A percentile compares a stretch with the other conserved stretches of the same genome.
These are phyloP conservation scores for Sceloporus tristichus DNA, from an alignment of 2,113 vertebrate species.

Conservation along the genomic window DNA sequence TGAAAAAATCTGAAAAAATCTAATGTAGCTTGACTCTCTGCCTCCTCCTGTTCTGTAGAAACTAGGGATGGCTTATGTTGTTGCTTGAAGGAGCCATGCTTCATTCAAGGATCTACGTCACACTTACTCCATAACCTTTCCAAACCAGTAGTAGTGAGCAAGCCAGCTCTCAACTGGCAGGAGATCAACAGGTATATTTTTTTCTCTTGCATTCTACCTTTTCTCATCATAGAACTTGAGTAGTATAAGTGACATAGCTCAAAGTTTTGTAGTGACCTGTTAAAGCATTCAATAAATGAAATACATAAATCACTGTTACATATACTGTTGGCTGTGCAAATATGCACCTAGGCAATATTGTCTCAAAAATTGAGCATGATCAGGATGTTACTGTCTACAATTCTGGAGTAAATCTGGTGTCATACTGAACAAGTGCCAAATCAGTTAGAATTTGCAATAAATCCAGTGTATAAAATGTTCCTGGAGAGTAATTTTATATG, in stretches of 20 bases:
- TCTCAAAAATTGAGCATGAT: background rate
- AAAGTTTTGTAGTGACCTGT: background rate
- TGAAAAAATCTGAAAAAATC: background rate
- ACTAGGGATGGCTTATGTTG: slow-evolving; percentile 80
- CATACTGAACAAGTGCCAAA: background rate
- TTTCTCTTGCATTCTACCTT: background rate
- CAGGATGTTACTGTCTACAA: background rate
- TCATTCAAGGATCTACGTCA: slow-evolving; percentile 39
- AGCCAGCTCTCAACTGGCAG: slow-evolving; percentile 81
- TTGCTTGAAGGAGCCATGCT: slow-evolving; percentile 80
- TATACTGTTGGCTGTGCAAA: background rate
- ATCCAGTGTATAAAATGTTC: background rate
- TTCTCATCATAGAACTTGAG: background rate
- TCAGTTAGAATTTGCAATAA: background rate
- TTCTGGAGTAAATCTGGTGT: background rate
- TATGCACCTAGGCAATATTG: background rate
- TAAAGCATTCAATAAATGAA: background rate
- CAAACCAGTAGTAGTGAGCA: slow-evolving; percentile 66
- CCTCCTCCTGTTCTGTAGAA: slow-evolving; percentile 71
- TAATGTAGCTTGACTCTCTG: rapidly evolving
- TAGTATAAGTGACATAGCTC: background rate
- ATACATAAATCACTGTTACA: background rate
- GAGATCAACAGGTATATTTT: slow-evolving; percentile 82
- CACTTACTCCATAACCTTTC: slow-evolving; percentile 38
- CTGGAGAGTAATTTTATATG: no score